Conservation (phyloP, 2,113 vertebrate genomes). For the Cynocephalus volans region DNA sequence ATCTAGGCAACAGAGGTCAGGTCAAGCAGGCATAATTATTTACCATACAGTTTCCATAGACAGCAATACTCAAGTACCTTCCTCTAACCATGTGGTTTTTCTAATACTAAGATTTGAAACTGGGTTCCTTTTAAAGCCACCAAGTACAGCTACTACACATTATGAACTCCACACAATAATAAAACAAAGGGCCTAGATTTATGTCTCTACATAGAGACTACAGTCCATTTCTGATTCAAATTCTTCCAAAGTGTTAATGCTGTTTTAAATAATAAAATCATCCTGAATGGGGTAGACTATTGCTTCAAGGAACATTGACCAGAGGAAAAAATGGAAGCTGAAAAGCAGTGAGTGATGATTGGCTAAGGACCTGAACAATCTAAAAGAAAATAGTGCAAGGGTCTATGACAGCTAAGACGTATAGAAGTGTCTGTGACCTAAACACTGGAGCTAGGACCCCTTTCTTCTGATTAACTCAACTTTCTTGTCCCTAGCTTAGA, state of each 20-base stretch:
- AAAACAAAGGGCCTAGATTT: constrained; percentile 56
- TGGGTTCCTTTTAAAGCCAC: constrained; percentile 65
- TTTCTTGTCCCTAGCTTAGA: constrained; percentile 66
- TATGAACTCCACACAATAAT: constrained; percentile 49
- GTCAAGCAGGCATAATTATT: constrained; percentile 67
- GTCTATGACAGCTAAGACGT: constrained; percentile 37
- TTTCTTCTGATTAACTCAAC: constrained; percentile 77
- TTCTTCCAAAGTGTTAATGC: constrained; percentile 51
- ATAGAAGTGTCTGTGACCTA: constrained; percentile 40
- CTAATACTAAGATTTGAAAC: constrained; percentile 47
- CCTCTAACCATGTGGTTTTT: neutral
- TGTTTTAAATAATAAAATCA: constrained; percentile 75
- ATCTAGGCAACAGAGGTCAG: constrained; percentile 53
- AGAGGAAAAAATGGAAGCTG: constrained; percentile 58
- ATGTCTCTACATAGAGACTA: neutral
- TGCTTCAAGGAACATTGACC: constrained; percentile 53
- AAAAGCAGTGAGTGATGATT: constrained; percentile 64
- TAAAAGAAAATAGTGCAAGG: constrained; percentile 61
- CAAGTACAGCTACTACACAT: constrained; percentile 53
- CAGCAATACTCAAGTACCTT: constrained; percentile 37
- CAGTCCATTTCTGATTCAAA: constrained; percentile 55
- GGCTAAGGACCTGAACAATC: constrained; percentile 34
- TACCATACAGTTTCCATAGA: constrained; percentile 59
- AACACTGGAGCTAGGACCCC: constrained; percentile 27
- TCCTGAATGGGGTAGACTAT: constrained; percentile 56